Evolutionary conservation across 1,140 invertebrate genomes (phyloP), one percentile per base, ranked within the genome.

Genomic region (Ceratina australensis): DNA sequence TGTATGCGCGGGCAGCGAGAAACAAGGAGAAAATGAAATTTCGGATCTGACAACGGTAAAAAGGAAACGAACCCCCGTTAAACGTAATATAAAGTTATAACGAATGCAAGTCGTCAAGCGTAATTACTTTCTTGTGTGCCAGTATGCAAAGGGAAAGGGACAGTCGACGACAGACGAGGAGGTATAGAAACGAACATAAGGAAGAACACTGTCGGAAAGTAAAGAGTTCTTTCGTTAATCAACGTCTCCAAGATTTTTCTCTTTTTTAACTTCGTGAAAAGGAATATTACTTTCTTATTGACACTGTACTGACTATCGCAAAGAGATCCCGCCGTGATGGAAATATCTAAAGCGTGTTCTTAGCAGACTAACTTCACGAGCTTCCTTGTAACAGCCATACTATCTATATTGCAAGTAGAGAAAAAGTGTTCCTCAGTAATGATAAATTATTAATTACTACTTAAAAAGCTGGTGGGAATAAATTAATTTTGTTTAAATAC

Each of bases 271-370:
- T 79, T 54, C 26, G 16, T 13, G 16, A 13, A 52, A 20, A 20
- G 47, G 54, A 74, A 74, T 79, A 74, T 74, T 74, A 74, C 52
- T 66, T 79, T 79, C 26, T 66, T 72, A 67, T 72, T 74, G 76
- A 65, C 69, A 65, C 68, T 33, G 20, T 18, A 24, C 18, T 20
- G 13, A 42, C 33, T 42, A 26, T 18, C 18, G 24, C 10, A 42
- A 20, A 72, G 33, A 57, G 28, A 52, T 78, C 59, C 7, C 59
- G n/a, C 18, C n/a, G 33, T 0, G 15, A n/a, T 0, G 49, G 10
- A 28, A 24, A 72, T 52, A 12, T 3, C 5, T 52, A 52, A 16
- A 15, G 50, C 50, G 18, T 57, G n/a, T n/a, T 57, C 16, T 18
- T 15, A 52, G 50, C 15, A 15, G n/a, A n/a, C n/a, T n/a, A n/a